Percentiles rank a stretch among this genome's conserved stretches.
phyloP scores from a whole-genome alignment of 2,113 vertebrate genomes.

The Cathartes aura region DNA sequence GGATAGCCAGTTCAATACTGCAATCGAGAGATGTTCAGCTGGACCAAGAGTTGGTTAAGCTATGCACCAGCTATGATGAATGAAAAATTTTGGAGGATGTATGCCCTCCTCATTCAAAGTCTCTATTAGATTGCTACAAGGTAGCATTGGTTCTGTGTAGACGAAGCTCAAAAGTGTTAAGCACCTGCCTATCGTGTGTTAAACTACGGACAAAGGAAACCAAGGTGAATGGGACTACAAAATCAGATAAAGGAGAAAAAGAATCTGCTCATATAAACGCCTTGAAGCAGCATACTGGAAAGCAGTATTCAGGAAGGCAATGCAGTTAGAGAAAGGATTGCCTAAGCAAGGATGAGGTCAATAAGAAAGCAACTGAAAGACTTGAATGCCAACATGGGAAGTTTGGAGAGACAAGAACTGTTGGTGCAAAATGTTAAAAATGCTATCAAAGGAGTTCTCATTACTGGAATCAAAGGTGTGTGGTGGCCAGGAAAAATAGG shows the following conservation, averaged over 20 bases:
- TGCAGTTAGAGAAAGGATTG: neutral
- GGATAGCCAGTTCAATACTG: neutral
- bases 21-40: neutral
- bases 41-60: neutral
- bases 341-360: neutral
- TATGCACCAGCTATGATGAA: neutral
- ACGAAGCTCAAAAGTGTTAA: neutral
- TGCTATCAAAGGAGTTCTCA: neutral
- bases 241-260: neutral
- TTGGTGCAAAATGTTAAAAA: neutral
- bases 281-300: neutral
- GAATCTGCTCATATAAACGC: neutral
- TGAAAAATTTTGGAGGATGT: neutral
- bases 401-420: neutral
- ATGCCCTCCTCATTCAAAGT: neutral
- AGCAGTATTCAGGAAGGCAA: neutral
- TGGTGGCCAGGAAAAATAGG: neutral
- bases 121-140: neutral
- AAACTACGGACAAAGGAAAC: neutral
- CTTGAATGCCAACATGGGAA: neutral
- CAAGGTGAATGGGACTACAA: neutral
- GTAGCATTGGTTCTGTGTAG: neutral
- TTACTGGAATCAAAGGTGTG: neutral
- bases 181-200: neutral
- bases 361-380: neutral